Percentiles rank a stretch among this genome's conserved stretches.
phyloP scores from a whole-genome alignment of 1,140 invertebrate species.

The Lucilia sericata region DNA sequence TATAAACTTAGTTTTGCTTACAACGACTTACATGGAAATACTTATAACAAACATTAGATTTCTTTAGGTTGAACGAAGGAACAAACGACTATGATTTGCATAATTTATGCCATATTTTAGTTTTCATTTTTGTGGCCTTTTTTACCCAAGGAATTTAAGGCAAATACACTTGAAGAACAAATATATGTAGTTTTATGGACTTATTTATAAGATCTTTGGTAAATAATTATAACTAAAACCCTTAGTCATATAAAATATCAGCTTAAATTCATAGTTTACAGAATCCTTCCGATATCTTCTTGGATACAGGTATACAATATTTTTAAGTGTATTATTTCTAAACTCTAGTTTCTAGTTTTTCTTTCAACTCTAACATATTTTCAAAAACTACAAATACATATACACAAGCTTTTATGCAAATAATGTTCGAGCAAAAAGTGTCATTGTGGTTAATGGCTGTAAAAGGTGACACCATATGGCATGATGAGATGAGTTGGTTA shows the following conservation, averaged over 20 bases:
- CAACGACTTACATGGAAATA: not conserved
- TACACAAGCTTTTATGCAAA: conserved; percentile 30
- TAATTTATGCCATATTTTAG: conserved; percentile 43
- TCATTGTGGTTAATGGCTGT: conserved; percentile 41
- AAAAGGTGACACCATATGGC: conserved; percentile 41
- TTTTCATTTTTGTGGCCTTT: not conserved
- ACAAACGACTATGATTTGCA: conserved; percentile 14
- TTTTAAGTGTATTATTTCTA: not conserved
- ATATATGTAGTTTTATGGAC: no score
- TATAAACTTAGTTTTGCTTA: not conserved
- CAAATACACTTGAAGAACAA: no score
- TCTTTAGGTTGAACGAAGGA: not conserved
- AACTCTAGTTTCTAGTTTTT: not conserved
- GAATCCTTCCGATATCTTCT: no score
- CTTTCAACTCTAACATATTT: not conserved
- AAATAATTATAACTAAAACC: no score
- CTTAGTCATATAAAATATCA: no score
- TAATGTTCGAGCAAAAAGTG: conserved; percentile 38
- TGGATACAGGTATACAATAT: not conserved
- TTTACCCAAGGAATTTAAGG: no score
- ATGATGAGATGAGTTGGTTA: conserved; percentile 29
- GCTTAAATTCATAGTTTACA: no score
- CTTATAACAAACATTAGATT: not conserved
- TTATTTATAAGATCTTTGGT: no score
- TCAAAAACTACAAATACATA: not conserved